Percentiles rank a stretch among this genome's conserved stretches.
These are phyloP conservation scores for Myrmecobius fasciatus DNA, from an alignment of 2,113 vertebrate genomes.

Conservation along the genomic window DNA sequence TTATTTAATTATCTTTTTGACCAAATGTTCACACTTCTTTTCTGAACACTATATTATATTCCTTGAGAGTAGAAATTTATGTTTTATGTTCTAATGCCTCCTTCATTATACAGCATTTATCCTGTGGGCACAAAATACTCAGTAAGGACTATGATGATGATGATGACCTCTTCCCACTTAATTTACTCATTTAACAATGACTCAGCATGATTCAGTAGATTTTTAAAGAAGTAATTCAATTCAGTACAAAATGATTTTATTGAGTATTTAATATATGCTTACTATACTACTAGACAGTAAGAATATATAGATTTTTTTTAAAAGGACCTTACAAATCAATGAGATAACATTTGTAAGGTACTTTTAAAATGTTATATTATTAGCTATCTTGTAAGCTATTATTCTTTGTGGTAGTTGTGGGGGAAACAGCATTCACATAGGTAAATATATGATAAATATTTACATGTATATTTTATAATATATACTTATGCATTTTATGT, in stretches of 20 bases:
- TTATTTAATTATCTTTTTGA: constrained; percentile 2
- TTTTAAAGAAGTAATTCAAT: background rate
- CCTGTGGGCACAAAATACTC: background rate
- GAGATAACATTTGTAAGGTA: background rate
- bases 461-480: too few species aligned
- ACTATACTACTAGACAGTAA: background rate
- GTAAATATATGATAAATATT: background rate
- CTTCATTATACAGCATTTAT: background rate
- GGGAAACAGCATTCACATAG: background rate
- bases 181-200: background rate
- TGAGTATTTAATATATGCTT: background rate
- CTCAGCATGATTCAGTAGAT: background rate
- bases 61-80: background rate
- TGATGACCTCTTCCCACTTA: background rate
- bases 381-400: background rate
- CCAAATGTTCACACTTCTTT: background rate
- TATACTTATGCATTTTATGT: too few species aligned
- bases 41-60: background rate
- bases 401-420: background rate
- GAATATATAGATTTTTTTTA: background rate
- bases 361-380: background rate
- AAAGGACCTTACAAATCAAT: background rate
- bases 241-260: background rate
- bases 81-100: constrained; percentile 3
- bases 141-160: background rate